Percentiles rank a stretch among this genome's conserved stretches.
Evolutionary conservation across 2,888 invertebrate genomes (phyloP).

Genomic region (Amphipoea oculea): DNA sequence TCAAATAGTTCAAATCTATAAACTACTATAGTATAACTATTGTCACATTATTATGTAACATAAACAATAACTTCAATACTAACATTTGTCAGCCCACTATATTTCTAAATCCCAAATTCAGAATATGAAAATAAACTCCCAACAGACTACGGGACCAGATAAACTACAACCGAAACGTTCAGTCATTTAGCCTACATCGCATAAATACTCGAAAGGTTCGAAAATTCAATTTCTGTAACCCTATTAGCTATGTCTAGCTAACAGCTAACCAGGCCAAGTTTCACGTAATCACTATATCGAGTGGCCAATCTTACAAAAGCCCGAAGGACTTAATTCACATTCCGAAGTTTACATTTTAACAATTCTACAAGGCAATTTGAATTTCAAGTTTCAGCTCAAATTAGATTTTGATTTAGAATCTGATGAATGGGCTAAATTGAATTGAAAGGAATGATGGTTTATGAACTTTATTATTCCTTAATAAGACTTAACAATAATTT

Average conservation of each 20-base stretch:
- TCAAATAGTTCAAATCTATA: background rate
- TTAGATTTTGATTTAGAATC: slow-evolving; percentile 39
- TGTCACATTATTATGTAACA: too few relatives aligned
- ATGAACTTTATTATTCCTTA: background rate
- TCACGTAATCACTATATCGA: slow-evolving; percentile 50
- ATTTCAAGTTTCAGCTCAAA: slow-evolving; percentile 31
- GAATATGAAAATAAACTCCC: slow-evolving; percentile 15
- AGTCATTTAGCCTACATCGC: slow-evolving; percentile 23
- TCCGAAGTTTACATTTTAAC: slow-evolving; percentile 55
- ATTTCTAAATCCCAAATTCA: background rate
- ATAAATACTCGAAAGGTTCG: slow-evolving; percentile 42
- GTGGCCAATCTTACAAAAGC: slow-evolving; percentile 36
- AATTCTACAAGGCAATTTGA: slow-evolving; percentile 41
- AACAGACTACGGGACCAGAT: background rate
- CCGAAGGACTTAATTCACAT: slow-evolving; percentile 41
- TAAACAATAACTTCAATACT: too few relatives aligned
- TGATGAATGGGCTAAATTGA: background rate
- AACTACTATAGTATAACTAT: background rate
- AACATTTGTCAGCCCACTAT: too few relatives aligned
- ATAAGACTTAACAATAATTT: background rate
- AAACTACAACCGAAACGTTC: slow-evolving; percentile 12
- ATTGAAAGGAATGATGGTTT: slow-evolving; percentile 9
- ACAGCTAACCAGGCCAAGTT: slow-evolving; percentile 42
- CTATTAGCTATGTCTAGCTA: slow-evolving; percentile 41
- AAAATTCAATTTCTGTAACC: slow-evolving; percentile 60